Evolutionary conservation across 2,888 invertebrate species (phyloP), one percentile per base, ranked within the genome.

Genomic region (Bombylius major): DNA sequence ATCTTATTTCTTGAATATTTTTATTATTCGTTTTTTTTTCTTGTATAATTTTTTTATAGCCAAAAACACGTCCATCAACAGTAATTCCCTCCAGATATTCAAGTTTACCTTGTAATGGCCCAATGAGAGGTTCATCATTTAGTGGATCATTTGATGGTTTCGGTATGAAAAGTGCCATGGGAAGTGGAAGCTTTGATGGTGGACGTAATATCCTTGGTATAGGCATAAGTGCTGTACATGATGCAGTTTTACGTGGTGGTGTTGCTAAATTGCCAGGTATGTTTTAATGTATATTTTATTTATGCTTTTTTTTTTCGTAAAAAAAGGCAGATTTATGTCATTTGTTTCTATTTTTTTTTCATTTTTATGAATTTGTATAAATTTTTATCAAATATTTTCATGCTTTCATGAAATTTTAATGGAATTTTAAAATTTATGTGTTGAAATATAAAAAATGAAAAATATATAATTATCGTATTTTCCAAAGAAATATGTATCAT

Each of bases 221-320:
- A 55, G 72, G 72, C 60, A 75, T 75, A 52, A 75, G 71, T 61
- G 75, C 75, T 54, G 74, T 75, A 23, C 75, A 75, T 58, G 73
- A 75, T 66, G 74, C 75, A 8, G 75, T 75, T 13, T 60, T 75
- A 42, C 66, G 71, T 11, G 75, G 73, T 33, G 71, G 73, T 55
- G 65, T 73, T 56, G 71, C 72, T 36, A 71, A 70, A 59, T 59
- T 75, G 58, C 75, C 75, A 57, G 70, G 70, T 70, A 62, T 60
- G 58, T 57, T 44, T 23, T 14, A 39, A 32, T 8, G 13, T 53
- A 14, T 36, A 23, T 23, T 42, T 49, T 54, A 23, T 23, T 23
- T 23, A 23, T 23, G 23, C 23, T 23, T 23, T n/a, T n/a, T n/a
- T n/a, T 23, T 23, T 23, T 23, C n/a, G n/a, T n/a, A n/a, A n/a